phyloP scores from a whole-genome alignment of 2,797 vertebrate species.

The Ciconia nigra region DNA sequence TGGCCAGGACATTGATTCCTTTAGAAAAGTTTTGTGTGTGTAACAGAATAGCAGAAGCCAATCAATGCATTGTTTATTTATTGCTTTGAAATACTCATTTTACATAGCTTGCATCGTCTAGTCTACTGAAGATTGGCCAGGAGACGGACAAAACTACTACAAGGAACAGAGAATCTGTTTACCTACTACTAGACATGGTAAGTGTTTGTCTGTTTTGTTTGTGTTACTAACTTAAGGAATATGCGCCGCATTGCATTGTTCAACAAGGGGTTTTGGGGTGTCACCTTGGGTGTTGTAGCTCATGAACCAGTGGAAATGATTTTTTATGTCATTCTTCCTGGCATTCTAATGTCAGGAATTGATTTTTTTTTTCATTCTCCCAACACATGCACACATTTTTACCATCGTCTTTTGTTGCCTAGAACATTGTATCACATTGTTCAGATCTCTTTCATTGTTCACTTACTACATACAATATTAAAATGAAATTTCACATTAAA shows the following conservation, averaged over 20 bases:
- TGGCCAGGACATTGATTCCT: background rate
- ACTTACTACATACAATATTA: background rate
- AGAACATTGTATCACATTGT: background rate
- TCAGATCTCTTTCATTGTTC: background rate
- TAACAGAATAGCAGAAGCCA: background rate
- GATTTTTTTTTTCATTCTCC: background rate
- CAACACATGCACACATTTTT: background rate
- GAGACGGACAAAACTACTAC: constrained; percentile 98
- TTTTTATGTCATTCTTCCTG: background rate
- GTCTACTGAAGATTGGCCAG: constrained; percentile 96
- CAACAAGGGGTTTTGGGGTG: background rate
- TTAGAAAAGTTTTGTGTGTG: background rate
- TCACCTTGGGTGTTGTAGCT: background rate
- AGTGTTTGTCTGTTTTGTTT: constrained; percentile 32
- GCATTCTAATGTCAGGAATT: background rate
- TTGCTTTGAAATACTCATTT: background rate
- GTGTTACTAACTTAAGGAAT: background rate
- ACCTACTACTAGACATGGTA: constrained; percentile 98
- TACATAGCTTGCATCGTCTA: constrained; percentile 92
- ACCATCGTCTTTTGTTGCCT: background rate
- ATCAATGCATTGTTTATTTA: background rate
- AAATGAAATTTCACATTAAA: background rate
- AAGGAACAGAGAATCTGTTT: constrained; percentile 96
- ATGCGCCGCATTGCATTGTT: background rate
- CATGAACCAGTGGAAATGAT: background rate